These are phyloP conservation scores for Ennomos fuscantarius DNA, from an alignment of 2,888 invertebrate species.

Conservation along the genomic window DNA sequence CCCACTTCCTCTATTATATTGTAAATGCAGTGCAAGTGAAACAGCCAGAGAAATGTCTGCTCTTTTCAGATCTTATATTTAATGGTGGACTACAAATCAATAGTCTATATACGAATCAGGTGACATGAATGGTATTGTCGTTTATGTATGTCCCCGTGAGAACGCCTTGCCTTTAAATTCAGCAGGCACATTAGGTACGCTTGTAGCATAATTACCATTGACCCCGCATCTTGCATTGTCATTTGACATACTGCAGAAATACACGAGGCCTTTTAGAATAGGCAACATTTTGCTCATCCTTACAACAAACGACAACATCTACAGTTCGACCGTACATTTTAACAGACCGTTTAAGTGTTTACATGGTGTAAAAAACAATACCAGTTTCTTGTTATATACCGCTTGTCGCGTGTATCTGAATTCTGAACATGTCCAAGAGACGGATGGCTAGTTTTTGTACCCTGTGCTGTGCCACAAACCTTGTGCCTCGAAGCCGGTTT, in stretches of 20 bases:
- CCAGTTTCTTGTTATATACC: constrained; percentile 16
- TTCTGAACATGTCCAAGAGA: constrained; percentile 25
- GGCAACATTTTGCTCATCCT: no score
- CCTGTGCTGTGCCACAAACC: constrained; percentile 42
- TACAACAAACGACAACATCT: no score
- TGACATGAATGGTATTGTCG: constrained; percentile 26
- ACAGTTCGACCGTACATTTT: no score
- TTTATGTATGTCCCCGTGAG: constrained; percentile 45
- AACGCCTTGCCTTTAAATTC: constrained; percentile 51
- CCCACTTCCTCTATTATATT: no score
- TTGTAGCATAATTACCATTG: constrained; percentile 40
- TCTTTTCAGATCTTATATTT: no score
- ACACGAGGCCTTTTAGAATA: no score
- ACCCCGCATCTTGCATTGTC: constrained; percentile 12
- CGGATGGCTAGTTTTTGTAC: constrained; percentile 44
- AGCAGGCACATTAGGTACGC: constrained; percentile 38
- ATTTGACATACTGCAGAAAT: no score
- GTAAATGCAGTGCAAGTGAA: no score
- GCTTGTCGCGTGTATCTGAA: constrained; percentile 4
- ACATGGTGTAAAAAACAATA: constrained; percentile 8
- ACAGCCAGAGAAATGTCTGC: no score
- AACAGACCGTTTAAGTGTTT: no score
- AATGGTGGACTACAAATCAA: constrained; percentile 20
- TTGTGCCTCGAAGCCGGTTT: constrained; percentile 34
- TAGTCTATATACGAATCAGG: constrained; percentile 33